phyloP scores from a whole-genome alignment of 2,797 vertebrate species.

The Morus bassanus region DNA sequence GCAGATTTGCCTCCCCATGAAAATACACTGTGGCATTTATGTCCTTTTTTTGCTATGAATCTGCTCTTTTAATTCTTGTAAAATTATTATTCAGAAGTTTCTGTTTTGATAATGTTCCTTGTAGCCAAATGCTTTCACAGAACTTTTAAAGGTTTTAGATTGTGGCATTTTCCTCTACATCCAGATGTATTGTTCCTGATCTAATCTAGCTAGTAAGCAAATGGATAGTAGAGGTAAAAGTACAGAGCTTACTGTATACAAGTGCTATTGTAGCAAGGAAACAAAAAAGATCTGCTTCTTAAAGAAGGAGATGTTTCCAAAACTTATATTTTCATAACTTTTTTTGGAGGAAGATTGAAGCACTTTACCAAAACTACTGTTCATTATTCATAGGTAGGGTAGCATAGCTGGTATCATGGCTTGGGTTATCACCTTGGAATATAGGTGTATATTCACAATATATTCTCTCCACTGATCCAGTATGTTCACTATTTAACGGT shows the following conservation, averaged over 20 bases:
- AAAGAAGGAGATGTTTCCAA: conserved; percentile 60
- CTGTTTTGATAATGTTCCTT: conserved; percentile 30
- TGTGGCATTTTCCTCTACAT: conserved; percentile 29
- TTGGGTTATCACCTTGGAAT: not conserved
- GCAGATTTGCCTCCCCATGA: not conserved
- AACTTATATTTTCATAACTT: conserved; percentile 54
- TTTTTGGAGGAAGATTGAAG: conserved; percentile 43
- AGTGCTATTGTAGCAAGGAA: conserved; percentile 57
- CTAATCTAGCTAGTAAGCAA: not conserved
- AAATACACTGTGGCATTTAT: conserved; percentile 71
- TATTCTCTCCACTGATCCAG: not conserved
- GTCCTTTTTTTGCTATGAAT: conserved; percentile 52
- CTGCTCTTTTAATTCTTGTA: conserved; percentile 45
- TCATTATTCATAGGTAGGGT: conserved; percentile 28
- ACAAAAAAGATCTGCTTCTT: conserved; percentile 48
- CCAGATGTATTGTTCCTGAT: not conserved
- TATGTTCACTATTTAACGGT: not conserved
- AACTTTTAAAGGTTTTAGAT: not conserved
- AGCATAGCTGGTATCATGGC: not conserved
- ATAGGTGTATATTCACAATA: not conserved
- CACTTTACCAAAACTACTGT: conserved; percentile 65
- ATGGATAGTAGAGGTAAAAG: conserved; percentile 24
- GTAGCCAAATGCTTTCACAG: conserved; percentile 36
- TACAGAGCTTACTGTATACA: conserved; percentile 15
- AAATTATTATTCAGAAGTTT: conserved; percentile 48